Evolutionary conservation across 2,888 invertebrate genomes (phyloP).

Genomic region (Trachelus stipa): DNA sequence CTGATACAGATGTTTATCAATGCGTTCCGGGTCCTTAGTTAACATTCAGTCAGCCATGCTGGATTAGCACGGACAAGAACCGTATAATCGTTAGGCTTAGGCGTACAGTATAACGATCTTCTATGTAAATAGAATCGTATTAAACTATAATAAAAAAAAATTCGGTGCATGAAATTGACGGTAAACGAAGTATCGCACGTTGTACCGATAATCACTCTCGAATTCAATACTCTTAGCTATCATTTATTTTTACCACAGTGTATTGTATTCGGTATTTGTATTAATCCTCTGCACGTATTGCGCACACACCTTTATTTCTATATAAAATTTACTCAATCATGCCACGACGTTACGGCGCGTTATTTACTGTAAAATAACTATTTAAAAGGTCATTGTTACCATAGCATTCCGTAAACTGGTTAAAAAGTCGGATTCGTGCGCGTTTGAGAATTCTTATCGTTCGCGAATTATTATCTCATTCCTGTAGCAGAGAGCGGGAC

Average conservation of each 20-base stretch:
- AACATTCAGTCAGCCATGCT: background rate
- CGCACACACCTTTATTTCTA: background rate
- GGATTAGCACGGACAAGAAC: constrained; percentile 3
- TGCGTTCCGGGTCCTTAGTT: constrained; percentile 6
- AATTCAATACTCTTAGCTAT: background rate
- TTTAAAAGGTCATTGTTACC: constrained; percentile 29
- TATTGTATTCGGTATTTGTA: background rate
- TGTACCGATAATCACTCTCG: background rate
- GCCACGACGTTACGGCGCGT: constrained; percentile 3
- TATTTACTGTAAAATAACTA: constrained; percentile 30
- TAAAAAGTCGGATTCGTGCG: background rate
- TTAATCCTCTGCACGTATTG: background rate
- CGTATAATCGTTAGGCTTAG: background rate
- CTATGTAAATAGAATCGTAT: constrained; percentile 32
- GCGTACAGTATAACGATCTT: background rate
- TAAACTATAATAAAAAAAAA: constrained; percentile 37
- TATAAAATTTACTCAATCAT: background rate
- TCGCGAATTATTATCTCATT: background rate
- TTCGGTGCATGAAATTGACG: constrained; percentile 22
- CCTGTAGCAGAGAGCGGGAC: background rate
- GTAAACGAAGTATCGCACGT: background rate
- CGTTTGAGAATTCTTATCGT: background rate
- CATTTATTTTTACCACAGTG: background rate
- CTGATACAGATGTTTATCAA: constrained; percentile 6
- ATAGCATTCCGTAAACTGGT: background rate